Percentiles rank a stretch among this genome's conserved stretches.
Conservation (phyloP, 2,888 invertebrate species). For the Dyspetes luteomarginatus region DNA sequence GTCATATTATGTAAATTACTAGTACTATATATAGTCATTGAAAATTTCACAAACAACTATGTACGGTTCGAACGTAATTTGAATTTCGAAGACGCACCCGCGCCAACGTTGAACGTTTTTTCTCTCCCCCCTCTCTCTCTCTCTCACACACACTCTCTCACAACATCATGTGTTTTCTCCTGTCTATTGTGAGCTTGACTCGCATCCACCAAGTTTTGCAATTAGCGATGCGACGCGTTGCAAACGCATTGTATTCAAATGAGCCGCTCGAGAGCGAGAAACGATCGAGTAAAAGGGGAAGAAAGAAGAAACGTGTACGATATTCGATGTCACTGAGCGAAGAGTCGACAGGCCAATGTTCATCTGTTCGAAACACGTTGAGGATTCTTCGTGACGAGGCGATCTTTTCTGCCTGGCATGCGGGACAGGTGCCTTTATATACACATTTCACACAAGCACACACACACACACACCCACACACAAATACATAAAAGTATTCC, state of each 20-base stretch:
- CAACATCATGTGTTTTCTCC: neutral
- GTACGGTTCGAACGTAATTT: slow-evolving; percentile 39
- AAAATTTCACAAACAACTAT: slow-evolving; percentile 47
- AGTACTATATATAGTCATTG: slow-evolving; percentile 1
- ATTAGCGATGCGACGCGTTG: slow-evolving; percentile 73
- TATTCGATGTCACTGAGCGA: slow-evolving; percentile 65
- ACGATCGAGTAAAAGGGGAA: slow-evolving; percentile 65
- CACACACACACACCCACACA: no score
- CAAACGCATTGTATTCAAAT: slow-evolving; percentile 77
- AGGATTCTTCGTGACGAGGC: slow-evolving; percentile 44
- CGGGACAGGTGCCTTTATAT: slow-evolving; percentile 53
- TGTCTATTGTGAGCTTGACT: neutral
- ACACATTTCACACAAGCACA: neutral
- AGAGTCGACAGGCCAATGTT: slow-evolving; percentile 38
- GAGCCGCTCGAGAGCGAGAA: slow-evolving; percentile 62
- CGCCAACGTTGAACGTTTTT: slow-evolving; percentile 20
- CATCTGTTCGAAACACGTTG: slow-evolving; percentile 61
- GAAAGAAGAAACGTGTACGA: slow-evolving; percentile 31
- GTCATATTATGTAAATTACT: slow-evolving; percentile 24
- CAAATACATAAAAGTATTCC: neutral
- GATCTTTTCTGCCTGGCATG: slow-evolving; percentile 40
- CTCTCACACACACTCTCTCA: no score
- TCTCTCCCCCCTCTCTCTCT: no score
- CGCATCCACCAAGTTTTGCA: slow-evolving; percentile 69
- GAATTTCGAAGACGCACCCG: slow-evolving; percentile 61